These are phyloP conservation scores for Pelodiscus sinensis DNA, from an alignment of 2,113 vertebrate species.

Conservation along the genomic window DNA sequence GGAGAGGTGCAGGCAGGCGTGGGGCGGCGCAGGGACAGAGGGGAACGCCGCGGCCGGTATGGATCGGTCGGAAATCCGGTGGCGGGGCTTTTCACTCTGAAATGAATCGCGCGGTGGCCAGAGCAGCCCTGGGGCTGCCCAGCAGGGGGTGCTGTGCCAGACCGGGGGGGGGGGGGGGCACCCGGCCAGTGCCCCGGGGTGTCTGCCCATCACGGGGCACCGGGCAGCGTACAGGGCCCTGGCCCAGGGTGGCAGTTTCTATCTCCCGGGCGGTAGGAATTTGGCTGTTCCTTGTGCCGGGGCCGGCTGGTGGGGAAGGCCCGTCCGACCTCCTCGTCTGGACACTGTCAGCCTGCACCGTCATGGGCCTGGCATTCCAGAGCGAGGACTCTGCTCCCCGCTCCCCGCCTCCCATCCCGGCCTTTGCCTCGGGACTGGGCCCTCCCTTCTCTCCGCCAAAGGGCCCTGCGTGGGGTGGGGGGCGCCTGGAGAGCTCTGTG, in stretches of 20 bases:
- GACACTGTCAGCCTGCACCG: background rate
- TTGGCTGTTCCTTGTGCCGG: background rate
- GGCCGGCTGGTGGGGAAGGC: background rate
- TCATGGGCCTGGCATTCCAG: background rate
- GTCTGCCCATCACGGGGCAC: background rate
- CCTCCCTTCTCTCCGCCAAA: no score
- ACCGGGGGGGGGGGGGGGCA: background rate
- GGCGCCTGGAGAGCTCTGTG: background rate
- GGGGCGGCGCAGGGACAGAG: fast-evolving
- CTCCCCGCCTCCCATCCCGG: no score
- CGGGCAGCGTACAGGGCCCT: background rate
- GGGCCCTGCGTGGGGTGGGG: background rate
- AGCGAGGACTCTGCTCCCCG: background rate
- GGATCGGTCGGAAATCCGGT: fast-evolving
- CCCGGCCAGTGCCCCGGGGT: background rate
- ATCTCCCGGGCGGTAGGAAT: background rate
- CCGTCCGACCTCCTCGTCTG: background rate
- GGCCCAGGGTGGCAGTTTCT: background rate
- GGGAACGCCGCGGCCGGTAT: background rate
- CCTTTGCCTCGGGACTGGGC: background rate
- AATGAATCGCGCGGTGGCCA: background rate
- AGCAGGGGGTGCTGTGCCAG: background rate
- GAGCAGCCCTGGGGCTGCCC: background rate
- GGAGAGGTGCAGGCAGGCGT: background rate
- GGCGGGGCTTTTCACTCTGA: fast-evolving